Evolutionary conservation across 1,140 invertebrate genomes (phyloP), one percentile per base, ranked within the genome.

Genomic region (Megalopta genalis): DNA sequence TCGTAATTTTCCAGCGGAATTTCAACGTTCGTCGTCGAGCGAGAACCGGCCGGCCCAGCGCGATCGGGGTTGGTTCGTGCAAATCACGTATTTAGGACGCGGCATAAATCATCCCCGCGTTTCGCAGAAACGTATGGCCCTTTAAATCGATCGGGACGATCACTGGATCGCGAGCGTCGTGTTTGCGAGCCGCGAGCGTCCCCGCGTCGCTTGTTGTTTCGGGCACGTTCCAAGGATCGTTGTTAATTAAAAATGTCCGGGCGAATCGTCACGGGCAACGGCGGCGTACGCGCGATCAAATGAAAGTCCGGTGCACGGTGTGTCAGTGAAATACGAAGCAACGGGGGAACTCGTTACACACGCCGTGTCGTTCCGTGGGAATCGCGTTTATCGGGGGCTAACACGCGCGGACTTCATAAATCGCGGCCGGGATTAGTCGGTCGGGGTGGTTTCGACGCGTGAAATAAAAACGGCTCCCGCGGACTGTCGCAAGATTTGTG

Each of bases 51-150:
- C 65, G 42, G 12, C 21, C 23, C 25, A 69, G 0, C 14, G 16
- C 49, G 12, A 52, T 52, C 49, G 16, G n/a, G n/a, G 42, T 46
- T 46, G 42, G 42, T 54, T 86, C 81, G 57, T 77, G 73, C 70
- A 67, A 77, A 74, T 79, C 62, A 62, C 72, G 54, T 69, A 88
- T 88, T 88, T 85, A 79, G 85, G 66, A 39, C 83, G 49, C 57
- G 69, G 49, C 84, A 87, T 88, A 89, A 88, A 90, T 90, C 89
- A 90, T 83, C 81, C 64, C 54, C 70, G 71, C 65, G 78, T 83
- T 86, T 83, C 81, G 64, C 80, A 74, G 69, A 80, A 88, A 88
- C 71, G 77, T 63, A 68, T 27, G 79, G 63, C 59, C 84, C 80
- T 84, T 87, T 83, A 89, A 89, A 86, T 89, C 84, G 85, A 88